Evolutionary conservation across 2,888 invertebrate species (phyloP), one percentile per base, ranked within the genome.

Genomic region (Drosophila suboccidentalis): DNA sequence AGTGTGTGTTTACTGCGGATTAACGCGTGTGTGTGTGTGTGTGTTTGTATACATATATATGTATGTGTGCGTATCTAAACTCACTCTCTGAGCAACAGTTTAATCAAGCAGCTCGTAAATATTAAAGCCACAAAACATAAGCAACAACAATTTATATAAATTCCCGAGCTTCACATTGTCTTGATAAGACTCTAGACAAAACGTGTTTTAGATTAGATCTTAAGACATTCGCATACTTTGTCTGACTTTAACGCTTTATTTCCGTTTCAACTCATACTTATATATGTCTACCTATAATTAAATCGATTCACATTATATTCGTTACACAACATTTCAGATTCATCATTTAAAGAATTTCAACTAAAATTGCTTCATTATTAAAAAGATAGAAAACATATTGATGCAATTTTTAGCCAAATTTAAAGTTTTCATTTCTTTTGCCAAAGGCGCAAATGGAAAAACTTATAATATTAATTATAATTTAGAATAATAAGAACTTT

Each of bases 31-130:
- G 55, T 55, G 51, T 67, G 13, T 29, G 50, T 47, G 59, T 58
- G 34, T 60, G 2, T 29, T 2, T 29, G 2, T 32, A 32, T 29
- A 9, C 62, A 62, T 55, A 69, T 69, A 46, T 61, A 13, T 72
- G 50, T 54, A 43, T 67, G 13, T 43, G 19, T 50, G 50, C 34
- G 55, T 55, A 39, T 58, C 44, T 49, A 60, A 54, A 46, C 62
- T 50, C n/a, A 46, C 44, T 46, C 70, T 62, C 61, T 32, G 60
- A 58, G 74, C 77, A 77, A 77, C 77, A 77, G 78, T 78, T 78
- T 77, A 78, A 77, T 77, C 77, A 77, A 74, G 58, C 60, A 78
- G 66, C 77, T 77, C 78, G 78, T 77, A 70, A 66, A 78, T 74
- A 71, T 74, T 71, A 66, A 62, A 63, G 58, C 74, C 76, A 64